Base-by-base conservation (phyloP, 1,140 invertebrate species). In the Rhopalosiphum padi region DNA sequence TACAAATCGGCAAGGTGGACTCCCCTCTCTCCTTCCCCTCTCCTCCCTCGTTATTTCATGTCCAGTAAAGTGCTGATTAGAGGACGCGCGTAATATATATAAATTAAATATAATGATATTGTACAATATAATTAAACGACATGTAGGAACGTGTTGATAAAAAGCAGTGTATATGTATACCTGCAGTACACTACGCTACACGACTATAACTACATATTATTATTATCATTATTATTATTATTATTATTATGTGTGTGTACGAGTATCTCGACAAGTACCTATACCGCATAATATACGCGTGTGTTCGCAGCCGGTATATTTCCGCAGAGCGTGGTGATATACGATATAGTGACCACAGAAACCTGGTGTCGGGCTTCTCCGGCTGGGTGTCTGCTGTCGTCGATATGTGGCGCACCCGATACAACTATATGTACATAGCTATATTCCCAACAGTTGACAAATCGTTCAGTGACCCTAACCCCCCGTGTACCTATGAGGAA, bases 281-380 rank as follows among this genome's bases (percentile, higher is more conserved):
- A 41, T 41, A 41, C 41, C 41, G 2, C 41, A 41, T 41, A 35
- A 83, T 41, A 41, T 23, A 37, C 8, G 82, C 9, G 41, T 41
- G 82, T 83, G 22, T 35, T 46, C 30, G 60, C 30, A n/a, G 60
- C n/a, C 30, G 60, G n/a, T 77, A 46, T n/a, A 46, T 43, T 86
- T 86, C 85, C 41, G 43, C n/a, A 18, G 30, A n/a, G 2, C 48
- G 48, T 51, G 25, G 37, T 90, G 89, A 90, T 90, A 90, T 90
- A 90, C 37, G 89, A 90, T 90, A 90, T 41, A 90, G 89, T 41
- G 53, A 90, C 89, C 89, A 43, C 89, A 90, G 60, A 68, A n/a
- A 68, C 89, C 35, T 60, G 55, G 55, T 46, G 55, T 90, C 41
- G 37, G 89, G 89, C 89, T 90, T 90, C 89, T 90, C 18, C 37